A percentile compares a stretch with the other conserved stretches of the same genome.
phyloP scores from a whole-genome alignment of 2,888 invertebrate species.

The Leptopilina syphax region DNA sequence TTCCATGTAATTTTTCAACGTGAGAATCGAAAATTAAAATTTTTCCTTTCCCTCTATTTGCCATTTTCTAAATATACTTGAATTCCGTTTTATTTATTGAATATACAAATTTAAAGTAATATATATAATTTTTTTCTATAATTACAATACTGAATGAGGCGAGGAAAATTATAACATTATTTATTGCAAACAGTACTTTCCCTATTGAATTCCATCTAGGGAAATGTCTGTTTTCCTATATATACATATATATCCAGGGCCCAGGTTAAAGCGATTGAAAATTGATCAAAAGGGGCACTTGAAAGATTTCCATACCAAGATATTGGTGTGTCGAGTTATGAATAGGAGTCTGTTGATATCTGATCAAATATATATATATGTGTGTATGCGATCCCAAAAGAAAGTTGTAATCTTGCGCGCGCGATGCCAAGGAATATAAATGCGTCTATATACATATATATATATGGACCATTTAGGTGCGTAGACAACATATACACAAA shows the following conservation, averaged over 20 bases:
- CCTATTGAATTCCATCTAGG: too few species aligned
- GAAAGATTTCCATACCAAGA: slow-evolving; percentile 10
- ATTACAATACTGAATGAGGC: too few species aligned
- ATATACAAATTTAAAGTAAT: background rate
- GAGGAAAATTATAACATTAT: too few species aligned
- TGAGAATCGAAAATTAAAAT: too few species aligned
- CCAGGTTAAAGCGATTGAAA: background rate
- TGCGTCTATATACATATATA: background rate
- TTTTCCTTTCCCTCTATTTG: too few species aligned
- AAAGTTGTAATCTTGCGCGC: slow-evolving; percentile 15
- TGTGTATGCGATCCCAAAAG: background rate
- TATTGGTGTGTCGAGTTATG: slow-evolving; percentile 12
- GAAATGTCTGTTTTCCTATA: background rate
- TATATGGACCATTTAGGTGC: background rate
- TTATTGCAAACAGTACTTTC: too few species aligned
- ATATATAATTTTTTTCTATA: too few species aligned
- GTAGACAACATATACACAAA: slow-evolving; percentile 4
- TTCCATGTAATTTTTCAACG: too few species aligned
- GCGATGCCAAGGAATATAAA: background rate
- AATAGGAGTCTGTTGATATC: background rate
- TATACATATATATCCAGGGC: background rate
- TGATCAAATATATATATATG: background rate
- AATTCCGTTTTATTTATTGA: too few species aligned
- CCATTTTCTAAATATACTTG: too few species aligned
- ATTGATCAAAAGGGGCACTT: background rate